Evolutionary conservation across 2,888 invertebrate species (phyloP).

Genomic region (Melieria picta): DNA sequence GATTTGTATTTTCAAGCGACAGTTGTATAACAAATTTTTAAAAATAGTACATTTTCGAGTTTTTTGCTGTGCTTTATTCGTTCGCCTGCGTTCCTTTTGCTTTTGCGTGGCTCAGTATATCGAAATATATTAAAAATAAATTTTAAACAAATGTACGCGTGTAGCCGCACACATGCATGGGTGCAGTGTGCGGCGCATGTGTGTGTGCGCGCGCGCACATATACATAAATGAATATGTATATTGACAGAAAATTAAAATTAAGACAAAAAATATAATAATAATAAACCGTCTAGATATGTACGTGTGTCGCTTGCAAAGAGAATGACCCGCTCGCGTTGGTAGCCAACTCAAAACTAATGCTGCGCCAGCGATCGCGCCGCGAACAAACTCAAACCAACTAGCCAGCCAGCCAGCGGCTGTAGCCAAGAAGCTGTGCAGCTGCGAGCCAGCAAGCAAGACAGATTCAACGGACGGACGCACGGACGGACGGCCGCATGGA

Average conservation of each 20-base stretch:
- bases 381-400: conserved; percentile 49
- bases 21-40: conserved; percentile 40
- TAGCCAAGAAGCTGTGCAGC: not conserved
- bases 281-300: conserved; percentile 43
- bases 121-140: conserved; percentile 35
- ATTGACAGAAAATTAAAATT: not conserved
- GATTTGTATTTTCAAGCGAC: no score
- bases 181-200: conserved; percentile 1
- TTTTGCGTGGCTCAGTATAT: conserved; percentile 17
- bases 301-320: conserved; percentile 67
- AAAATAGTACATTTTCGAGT: conserved; percentile 38
- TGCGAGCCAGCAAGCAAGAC: conserved; percentile 4
- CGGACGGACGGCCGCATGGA: not conserved
- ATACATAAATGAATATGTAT: conserved; percentile 15
- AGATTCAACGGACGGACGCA: conserved; percentile 5
- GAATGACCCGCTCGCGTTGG: conserved; percentile 68
- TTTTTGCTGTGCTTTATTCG: conserved; percentile 23
- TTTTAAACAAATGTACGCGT: conserved; percentile 22
- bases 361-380: conserved; percentile 60
- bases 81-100: conserved; percentile 20
- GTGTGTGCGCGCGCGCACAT: conserved; percentile 11
- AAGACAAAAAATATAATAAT: conserved; percentile 25
- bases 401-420: conserved; percentile 27
- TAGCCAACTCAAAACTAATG: conserved; percentile 68
- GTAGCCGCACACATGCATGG: conserved; percentile 12